These are phyloP conservation scores for Athalia rosae DNA, from an alignment of 2,888 invertebrate species.

Conservation along the genomic window DNA sequence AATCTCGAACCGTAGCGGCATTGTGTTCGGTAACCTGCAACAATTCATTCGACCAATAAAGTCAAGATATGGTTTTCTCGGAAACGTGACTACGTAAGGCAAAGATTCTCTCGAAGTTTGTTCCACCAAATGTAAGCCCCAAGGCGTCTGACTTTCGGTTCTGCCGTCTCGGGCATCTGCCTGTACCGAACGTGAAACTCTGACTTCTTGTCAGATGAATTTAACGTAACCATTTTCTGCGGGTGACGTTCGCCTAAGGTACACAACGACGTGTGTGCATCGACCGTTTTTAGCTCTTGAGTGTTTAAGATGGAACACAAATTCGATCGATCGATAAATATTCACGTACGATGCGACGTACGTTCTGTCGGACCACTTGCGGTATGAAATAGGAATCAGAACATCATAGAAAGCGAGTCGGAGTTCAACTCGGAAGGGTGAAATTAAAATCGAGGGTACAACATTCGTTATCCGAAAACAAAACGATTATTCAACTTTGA, in stretches of 20 bases:
- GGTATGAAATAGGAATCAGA: too few species aligned
- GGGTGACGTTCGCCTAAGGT: not conserved
- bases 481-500: too few species aligned
- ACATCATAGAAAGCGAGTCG: too few species aligned
- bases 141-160: not conserved
- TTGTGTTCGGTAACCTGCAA: too few species aligned
- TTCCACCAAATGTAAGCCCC: too few species aligned
- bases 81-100: not conserved
- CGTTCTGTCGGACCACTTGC: not conserved
- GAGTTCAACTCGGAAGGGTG: too few species aligned
- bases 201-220: not conserved
- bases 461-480: too few species aligned
- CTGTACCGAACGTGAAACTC: not conserved
- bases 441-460: too few species aligned
- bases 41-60: too few species aligned
- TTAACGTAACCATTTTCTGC: not conserved
- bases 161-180: conserved; percentile 18
- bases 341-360: not conserved
- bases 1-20: too few species aligned
- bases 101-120: too few species aligned
- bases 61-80: not conserved
- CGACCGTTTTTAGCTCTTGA: not conserved
- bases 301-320: not conserved
- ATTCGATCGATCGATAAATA: not conserved
- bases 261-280: not conserved